These are phyloP conservation scores for Casuarius casuarius DNA, from an alignment of 2,113 vertebrate genomes.

Conservation along the genomic window DNA sequence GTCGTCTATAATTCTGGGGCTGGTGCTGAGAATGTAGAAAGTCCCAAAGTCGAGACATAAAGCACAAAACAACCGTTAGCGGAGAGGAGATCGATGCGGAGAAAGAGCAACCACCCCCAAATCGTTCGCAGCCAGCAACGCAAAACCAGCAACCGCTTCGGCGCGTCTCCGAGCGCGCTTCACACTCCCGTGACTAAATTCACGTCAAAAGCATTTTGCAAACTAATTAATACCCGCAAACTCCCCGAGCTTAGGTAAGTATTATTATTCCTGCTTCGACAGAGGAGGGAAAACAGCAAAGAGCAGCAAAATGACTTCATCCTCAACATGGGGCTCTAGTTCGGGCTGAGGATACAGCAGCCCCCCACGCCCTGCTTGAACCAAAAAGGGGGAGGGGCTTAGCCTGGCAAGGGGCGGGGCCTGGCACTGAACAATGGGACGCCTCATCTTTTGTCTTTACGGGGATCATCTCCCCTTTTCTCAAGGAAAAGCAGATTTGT, in stretches of 20 bases:
- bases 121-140: neutral
- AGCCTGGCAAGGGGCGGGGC: neutral
- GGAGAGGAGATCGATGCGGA: accelerated
- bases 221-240: neutral
- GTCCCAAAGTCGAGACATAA: neutral
- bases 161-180: neutral
- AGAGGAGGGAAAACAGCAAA: neutral
- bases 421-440: neutral
- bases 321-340: accelerated
- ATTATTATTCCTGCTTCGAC: neutral
- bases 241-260: neutral
- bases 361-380: neutral
- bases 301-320: neutral
- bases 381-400: neutral
- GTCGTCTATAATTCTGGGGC: slow-evolving; percentile 12
- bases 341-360: neutral
- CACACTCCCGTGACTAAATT: neutral
- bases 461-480: slow-evolving; percentile 1
- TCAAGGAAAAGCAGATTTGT: slow-evolving; percentile 55
- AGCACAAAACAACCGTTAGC: neutral
- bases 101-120: neutral
- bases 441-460: neutral
- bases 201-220: neutral
- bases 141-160: neutral
- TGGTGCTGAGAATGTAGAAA: neutral